These are phyloP conservation scores for human DNA, from an alignment of 2,113 vertebrate genomes.

Conservation along the genomic window GRCh38 chrX:122977001-122977500, in stretches of 20 bases:
- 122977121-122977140: conserved; percentile 23
- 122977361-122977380: conserved; percentile 34
- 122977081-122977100: conserved; percentile 35
- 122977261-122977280: conserved; percentile 30
- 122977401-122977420: conserved; percentile 20
- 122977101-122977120: neutral
- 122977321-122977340: conserved; percentile 6
- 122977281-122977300: conserved; percentile 21
- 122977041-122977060: conserved; percentile 22
- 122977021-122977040: conserved; percentile 11
- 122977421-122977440: conserved; percentile 26
- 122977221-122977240: neutral
- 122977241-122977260: conserved; percentile 6
- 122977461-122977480: conserved; percentile 46
- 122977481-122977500: conserved; percentile 39
- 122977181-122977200: neutral
- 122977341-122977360: conserved; percentile 20
- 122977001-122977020: neutral
- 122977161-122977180: neutral
- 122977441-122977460: conserved; percentile 45
- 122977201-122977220: conserved; percentile 5
- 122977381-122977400: conserved; percentile 50
- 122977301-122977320: conserved; percentile 31
- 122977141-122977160: neutral
- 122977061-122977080: neutral